Base-by-base conservation (phyloP, 1,140 invertebrate genomes). In the Pogonomyrmex californicus region DNA sequence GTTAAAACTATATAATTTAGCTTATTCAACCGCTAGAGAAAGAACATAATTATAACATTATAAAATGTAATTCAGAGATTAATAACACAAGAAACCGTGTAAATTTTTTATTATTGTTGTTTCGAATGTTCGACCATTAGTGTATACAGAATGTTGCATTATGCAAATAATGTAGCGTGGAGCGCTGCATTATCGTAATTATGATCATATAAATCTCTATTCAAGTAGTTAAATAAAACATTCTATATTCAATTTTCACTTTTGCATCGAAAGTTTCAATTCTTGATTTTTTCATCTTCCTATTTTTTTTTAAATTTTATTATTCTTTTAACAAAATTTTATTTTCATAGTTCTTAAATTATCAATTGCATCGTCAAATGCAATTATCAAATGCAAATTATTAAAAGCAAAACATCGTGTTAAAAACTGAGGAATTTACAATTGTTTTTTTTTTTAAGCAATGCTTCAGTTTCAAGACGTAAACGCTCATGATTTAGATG, bases 401-500 rank as follows among this genome's bases (percentile, higher is more conserved):
- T 23, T 23, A 23, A 23, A 23, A 23, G 23, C 23, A 36, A 51
- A 51, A 65, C 5, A 63, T 38, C 23, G 23, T 44, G 10, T 30
- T 17, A 17, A 41, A 44, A 38, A 12, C 17, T 65, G 30, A 1
- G 7, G 2, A 71, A n/a, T 47, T 71, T 10, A 36, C 14, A 47
- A 3, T 47, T 44, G 6, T 60, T 73, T 58, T 38, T 73, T 58
- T 38, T 60, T 60, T 41, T 9, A 36, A 49, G 41, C 54, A 54
- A 62, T 12, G n/a, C 2, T 23, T 23, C 17, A 47, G n/a, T 75
- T 38, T 60, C 33, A 12, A 14, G 41, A 73, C 41, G 17, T 7
- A 14, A 76, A 56, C 44, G 73, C n/a, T 87, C 41, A 14, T 66
- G 4, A 38, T 4, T 60, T 38, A 54, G 56, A 30, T 81, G 38